These are phyloP conservation scores for Ctenopoma multispine DNA, from an alignment of 2,797 vertebrate species.

Conservation along the genomic window DNA sequence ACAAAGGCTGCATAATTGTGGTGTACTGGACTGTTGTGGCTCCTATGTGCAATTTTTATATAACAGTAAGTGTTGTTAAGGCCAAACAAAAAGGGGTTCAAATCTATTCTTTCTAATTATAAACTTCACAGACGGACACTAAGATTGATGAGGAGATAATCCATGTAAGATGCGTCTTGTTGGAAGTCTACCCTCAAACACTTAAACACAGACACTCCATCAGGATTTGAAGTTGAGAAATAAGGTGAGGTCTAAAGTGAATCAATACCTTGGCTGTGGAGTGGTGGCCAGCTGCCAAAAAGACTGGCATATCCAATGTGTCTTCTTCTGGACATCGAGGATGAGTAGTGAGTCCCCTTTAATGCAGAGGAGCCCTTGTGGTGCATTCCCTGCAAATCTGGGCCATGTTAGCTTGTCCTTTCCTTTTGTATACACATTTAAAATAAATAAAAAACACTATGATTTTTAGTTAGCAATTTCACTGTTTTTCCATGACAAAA, in stretches of 20 bases:
- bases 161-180: slow-evolving; percentile 73
- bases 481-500: slow-evolving; percentile 25
- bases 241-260: slow-evolving; percentile 80
- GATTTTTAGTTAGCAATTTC: slow-evolving; percentile 9
- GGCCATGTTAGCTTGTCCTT: neutral
- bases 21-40: slow-evolving; percentile 31
- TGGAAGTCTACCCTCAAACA: slow-evolving; percentile 72
- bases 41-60: slow-evolving; percentile 34
- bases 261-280: slow-evolving; percentile 84
- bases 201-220: slow-evolving; percentile 82
- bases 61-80: slow-evolving; percentile 10
- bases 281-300: slow-evolving; percentile 82
- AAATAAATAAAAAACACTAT: neutral
- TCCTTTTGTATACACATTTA: neutral
- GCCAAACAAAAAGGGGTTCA: slow-evolving; percentile 37
- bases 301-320: slow-evolving; percentile 82
- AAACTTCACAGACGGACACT: slow-evolving; percentile 55
- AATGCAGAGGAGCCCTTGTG: slow-evolving; percentile 47
- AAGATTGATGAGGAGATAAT: slow-evolving; percentile 79
- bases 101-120: slow-evolving; percentile 62
- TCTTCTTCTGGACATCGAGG: slow-evolving; percentile 80
- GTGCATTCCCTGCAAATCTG: slow-evolving; percentile 38
- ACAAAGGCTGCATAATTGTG: slow-evolving; percentile 51
- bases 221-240: slow-evolving; percentile 86
- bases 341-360: slow-evolving; percentile 71